phyloP scores from a whole-genome alignment of 2,113 vertebrate species.

The Anseranas semipalmata region DNA sequence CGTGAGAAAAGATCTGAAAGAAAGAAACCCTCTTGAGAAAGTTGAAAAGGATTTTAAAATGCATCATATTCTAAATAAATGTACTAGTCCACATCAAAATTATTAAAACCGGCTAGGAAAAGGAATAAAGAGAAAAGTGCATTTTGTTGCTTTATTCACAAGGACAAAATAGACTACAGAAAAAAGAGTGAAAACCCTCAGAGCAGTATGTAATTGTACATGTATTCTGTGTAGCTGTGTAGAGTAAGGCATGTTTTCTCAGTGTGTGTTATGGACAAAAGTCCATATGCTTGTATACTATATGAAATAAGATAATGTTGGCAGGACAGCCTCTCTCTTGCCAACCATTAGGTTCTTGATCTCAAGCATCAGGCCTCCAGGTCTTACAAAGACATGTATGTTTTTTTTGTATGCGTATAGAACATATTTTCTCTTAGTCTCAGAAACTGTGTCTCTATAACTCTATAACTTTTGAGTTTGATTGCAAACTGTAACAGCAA shows the following conservation, averaged over 20 bases:
- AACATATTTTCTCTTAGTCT: neutral
- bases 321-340: neutral
- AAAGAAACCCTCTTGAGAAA: neutral
- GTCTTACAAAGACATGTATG: neutral
- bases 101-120: neutral
- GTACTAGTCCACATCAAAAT: neutral
- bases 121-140: neutral
- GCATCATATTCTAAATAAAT: neutral
- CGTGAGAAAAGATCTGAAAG: neutral
- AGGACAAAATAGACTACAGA: neutral
- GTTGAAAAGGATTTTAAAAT: neutral
- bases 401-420: neutral
- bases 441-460: neutral
- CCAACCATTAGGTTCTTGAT: neutral
- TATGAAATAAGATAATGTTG: neutral
- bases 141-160: neutral
- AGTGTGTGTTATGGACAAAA: neutral
- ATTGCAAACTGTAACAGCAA: neutral
- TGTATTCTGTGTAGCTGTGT: neutral
- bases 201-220: neutral
- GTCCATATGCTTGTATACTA: neutral
- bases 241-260: neutral
- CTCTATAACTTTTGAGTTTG: neutral
- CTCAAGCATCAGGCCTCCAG: neutral
- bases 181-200: neutral